phyloP scores from a whole-genome alignment of 2,113 vertebrate species.

The Podarcis cretensis region DNA sequence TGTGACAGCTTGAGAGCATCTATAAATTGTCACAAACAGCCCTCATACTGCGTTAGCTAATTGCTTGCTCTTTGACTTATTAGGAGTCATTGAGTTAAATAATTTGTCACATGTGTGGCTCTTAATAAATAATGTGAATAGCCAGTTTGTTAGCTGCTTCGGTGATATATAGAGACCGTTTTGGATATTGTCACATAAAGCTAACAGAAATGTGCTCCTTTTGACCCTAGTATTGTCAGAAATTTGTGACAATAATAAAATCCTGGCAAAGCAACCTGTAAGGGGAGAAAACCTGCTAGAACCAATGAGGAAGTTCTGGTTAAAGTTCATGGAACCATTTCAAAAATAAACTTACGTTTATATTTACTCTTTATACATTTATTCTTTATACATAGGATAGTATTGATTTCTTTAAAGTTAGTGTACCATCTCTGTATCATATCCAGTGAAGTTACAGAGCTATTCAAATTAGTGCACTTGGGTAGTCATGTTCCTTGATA shows the following conservation, averaged over 20 bases:
- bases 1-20: conserved; percentile 84
- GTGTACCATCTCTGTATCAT: background rate
- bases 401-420: no score
- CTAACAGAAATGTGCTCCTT: conserved; percentile 68
- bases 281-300: conserved; percentile 7
- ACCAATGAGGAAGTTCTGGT: conserved; percentile 17
- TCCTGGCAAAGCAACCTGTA: conserved; percentile 48
- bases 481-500: no score
- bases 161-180: conserved; percentile 80
- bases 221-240: conserved; percentile 54
- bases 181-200: conserved; percentile 79
- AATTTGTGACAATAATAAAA: conserved; percentile 58
- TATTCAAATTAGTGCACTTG: no score
- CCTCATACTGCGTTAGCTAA: conserved; percentile 92
- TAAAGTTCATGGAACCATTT: conserved; percentile 9
- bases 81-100: conserved; percentile 92
- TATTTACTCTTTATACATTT: background rate
- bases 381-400: no score
- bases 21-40: conserved; percentile 92
- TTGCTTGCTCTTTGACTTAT: conserved; percentile 98
- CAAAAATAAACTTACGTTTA: background rate
- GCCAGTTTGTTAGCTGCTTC: conserved; percentile 79
- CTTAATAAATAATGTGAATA: conserved; percentile 89
- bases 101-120: conserved; percentile 94
- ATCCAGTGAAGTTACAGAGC: background rate